These are phyloP conservation scores for Acronicta alni DNA, from an alignment of 2,888 invertebrate genomes.

Conservation along the genomic window DNA sequence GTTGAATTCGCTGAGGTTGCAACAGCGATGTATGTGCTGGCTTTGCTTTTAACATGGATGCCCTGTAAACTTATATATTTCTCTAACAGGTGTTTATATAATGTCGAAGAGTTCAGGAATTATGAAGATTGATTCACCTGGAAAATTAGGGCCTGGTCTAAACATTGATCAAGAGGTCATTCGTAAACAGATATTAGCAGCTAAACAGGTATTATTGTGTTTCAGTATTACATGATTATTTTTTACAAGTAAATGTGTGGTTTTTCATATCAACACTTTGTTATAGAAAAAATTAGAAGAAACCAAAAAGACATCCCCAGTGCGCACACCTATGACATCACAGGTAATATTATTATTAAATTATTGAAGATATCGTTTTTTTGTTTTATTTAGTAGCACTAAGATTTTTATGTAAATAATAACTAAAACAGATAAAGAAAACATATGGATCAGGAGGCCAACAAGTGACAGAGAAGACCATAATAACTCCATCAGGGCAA, in stretches of 20 bases:
- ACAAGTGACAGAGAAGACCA: constrained; percentile 86
- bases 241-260: not conserved
- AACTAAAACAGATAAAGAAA: constrained; percentile 71
- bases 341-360: constrained; percentile 63
- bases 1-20: constrained; percentile 31
- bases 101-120: constrained; percentile 94
- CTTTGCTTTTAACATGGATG: constrained; percentile 41
- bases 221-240: not conserved
- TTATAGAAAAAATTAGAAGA: constrained; percentile 83
- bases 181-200: constrained; percentile 85
- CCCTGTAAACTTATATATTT: constrained; percentile 29
- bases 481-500: constrained; percentile 87
- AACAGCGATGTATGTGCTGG: constrained; percentile 49
- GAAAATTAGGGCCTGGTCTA: constrained; percentile 85
- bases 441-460: constrained; percentile 75
- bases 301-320: constrained; percentile 71
- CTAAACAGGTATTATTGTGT: constrained; percentile 80
- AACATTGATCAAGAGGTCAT: constrained; percentile 87
- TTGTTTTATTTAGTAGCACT: not conserved
- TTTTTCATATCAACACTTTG: constrained; percentile 3
- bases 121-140: constrained; percentile 92
- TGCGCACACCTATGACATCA: constrained; percentile 64
- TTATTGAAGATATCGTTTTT: not conserved
- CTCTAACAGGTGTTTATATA: constrained; percentile 91
- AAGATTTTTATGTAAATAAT: constrained; percentile 2